phyloP scores from a whole-genome alignment of 2,888 invertebrate genomes.

The Allygus modestus region DNA sequence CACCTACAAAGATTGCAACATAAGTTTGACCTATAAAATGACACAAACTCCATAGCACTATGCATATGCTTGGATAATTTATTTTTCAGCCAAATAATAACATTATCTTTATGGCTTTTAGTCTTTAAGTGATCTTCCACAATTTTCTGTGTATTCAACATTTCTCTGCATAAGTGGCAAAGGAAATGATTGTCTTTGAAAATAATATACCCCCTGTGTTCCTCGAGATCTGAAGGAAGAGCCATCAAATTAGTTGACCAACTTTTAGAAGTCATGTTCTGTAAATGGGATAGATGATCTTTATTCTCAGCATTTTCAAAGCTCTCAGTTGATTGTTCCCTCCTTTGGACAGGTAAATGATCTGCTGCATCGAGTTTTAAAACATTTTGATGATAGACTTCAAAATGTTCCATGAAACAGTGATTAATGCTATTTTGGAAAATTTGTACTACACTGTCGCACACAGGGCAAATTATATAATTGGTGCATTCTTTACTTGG shows the following conservation, averaged over 20 bases:
- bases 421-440: conserved; percentile 12
- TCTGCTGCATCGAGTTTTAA: not conserved
- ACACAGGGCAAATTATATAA: not conserved
- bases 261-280: not conserved
- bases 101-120: conserved; percentile 31
- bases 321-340: not conserved
- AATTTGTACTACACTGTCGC: conserved; percentile 6
- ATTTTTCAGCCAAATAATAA: not conserved
- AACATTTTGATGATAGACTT: not conserved
- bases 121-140: conserved; percentile 27
- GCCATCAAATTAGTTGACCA: not conserved
- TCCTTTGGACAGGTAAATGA: not conserved
- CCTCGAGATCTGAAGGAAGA: not conserved
- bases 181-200: not conserved
- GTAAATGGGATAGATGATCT: not conserved
- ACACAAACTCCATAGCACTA: conserved; percentile 12
- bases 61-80: not conserved
- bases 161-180: not conserved
- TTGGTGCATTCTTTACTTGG: not conserved
- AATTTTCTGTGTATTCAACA: not conserved
- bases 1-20: conserved; percentile 38
- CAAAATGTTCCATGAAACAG: conserved; percentile 33
- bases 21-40: conserved; percentile 28
- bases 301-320: not conserved
- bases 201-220: not conserved